Conservation (phyloP, 2,797 vertebrate genomes). For the Spatula versicolor region DNA sequence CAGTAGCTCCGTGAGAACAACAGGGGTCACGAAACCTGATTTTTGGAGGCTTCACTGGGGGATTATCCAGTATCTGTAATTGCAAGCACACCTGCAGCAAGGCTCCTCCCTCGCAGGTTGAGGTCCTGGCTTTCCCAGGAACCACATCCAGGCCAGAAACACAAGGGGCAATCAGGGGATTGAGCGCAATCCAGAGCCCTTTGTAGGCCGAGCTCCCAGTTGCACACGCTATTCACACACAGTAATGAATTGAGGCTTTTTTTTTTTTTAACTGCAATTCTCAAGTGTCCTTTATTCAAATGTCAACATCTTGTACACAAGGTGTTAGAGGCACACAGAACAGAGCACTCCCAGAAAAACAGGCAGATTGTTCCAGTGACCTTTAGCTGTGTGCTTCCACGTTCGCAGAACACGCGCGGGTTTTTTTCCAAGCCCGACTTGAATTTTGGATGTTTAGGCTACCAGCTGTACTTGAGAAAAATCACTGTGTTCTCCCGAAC, state of each 20-base stretch:
- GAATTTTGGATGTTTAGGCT: constrained; percentile 44
- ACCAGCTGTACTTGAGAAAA: constrained; percentile 43
- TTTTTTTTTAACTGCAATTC: constrained; percentile 22
- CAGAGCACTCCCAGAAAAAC: constrained; percentile 32
- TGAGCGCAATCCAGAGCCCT: not conserved
- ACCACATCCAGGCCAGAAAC: not conserved
- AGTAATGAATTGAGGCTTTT: constrained; percentile 12
- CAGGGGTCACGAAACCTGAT: not conserved
- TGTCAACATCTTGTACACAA: constrained; percentile 69
- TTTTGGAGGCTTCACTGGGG: not conserved
- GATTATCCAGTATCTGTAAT: not conserved
- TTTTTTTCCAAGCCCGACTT: constrained; percentile 44
- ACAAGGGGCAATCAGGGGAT: not conserved
- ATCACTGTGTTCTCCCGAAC: not conserved
- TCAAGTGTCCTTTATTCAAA: constrained; percentile 68
- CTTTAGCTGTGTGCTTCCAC: constrained; percentile 51
- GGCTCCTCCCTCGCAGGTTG: not conserved
- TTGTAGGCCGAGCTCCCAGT: not conserved
- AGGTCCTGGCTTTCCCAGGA: not conserved
- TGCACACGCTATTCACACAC: not conserved
- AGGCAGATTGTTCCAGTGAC: constrained; percentile 60
- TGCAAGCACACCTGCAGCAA: not conserved
- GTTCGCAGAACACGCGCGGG: not conserved
- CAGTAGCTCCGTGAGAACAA: not conserved
- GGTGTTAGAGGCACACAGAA: constrained; percentile 56